Evolutionary conservation across 2,113 vertebrate genomes (phyloP).

Genomic region (Rhipidura dahli): DNA sequence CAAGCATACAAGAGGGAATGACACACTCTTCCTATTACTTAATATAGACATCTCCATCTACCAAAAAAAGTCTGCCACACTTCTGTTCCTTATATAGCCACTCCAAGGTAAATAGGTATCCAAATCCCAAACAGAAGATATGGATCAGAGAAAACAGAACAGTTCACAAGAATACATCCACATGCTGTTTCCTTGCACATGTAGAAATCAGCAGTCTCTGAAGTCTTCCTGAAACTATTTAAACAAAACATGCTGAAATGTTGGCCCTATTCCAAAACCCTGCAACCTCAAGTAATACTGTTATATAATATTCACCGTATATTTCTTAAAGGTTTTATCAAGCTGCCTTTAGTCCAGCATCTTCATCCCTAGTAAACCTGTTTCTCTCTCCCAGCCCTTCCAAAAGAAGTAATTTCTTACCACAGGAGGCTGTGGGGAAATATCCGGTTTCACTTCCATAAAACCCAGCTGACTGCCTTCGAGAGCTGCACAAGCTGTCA

Average conservation of each 20-base stretch:
- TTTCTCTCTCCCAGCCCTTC: background rate
- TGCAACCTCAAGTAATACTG: background rate
- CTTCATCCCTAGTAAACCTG: background rate
- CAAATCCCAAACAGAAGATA: background rate
- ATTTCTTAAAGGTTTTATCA: background rate
- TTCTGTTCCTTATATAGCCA: slow-evolving; percentile 24
- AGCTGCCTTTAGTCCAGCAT: background rate
- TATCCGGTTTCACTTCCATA: background rate
- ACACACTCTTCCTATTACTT: slow-evolving; percentile 31
- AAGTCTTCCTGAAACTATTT: background rate
- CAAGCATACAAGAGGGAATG: background rate
- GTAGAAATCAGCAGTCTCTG: background rate
- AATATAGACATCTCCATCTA: slow-evolving; percentile 15
- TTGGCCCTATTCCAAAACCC: background rate
- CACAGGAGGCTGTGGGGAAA: background rate
- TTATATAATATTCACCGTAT: background rate
- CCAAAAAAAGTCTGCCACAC: background rate
- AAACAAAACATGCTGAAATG: background rate
- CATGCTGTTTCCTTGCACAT: background rate
- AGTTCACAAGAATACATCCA: background rate
- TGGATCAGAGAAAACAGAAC: background rate
- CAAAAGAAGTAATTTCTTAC: background rate
- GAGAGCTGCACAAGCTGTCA: background rate
- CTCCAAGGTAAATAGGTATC: slow-evolving; percentile 12
- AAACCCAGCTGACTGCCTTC: background rate